phyloP scores from a whole-genome alignment of 2,113 vertebrate species.

The Brienomyrus brachyistius region DNA sequence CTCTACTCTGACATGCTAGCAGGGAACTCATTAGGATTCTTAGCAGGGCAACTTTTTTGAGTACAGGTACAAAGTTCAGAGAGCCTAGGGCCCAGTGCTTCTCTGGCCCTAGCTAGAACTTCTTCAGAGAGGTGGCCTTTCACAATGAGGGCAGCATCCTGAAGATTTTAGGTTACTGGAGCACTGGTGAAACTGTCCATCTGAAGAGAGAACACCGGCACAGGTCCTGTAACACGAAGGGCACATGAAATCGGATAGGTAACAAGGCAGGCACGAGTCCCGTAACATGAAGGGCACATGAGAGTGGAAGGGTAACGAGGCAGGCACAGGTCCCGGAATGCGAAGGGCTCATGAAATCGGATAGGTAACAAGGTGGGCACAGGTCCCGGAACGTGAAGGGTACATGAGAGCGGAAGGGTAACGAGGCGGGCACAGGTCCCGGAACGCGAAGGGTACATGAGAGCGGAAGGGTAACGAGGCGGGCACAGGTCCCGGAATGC shows the following conservation, averaged over 20 bases:
- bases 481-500: too few species aligned
- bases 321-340: too few species aligned
- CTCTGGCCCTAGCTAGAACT: background rate
- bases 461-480: too few species aligned
- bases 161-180: background rate
- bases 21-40: background rate
- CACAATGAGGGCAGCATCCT: background rate
- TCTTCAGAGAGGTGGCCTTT: background rate
- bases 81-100: background rate
- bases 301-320: too few species aligned
- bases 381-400: too few species aligned
- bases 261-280: fast-evolving
- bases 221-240: background rate
- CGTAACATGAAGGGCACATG: fast-evolving
- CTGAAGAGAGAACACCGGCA: background rate
- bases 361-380: too few species aligned
- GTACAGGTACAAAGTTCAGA: background rate
- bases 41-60: background rate
- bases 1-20: background rate
- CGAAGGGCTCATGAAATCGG: too few species aligned
- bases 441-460: too few species aligned
- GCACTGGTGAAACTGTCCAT: background rate
- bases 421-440: too few species aligned
- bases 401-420: too few species aligned
- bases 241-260: too few species aligned